Conservation (phyloP, 2,888 invertebrate genomes). For the Bedellia somnulentella region DNA sequence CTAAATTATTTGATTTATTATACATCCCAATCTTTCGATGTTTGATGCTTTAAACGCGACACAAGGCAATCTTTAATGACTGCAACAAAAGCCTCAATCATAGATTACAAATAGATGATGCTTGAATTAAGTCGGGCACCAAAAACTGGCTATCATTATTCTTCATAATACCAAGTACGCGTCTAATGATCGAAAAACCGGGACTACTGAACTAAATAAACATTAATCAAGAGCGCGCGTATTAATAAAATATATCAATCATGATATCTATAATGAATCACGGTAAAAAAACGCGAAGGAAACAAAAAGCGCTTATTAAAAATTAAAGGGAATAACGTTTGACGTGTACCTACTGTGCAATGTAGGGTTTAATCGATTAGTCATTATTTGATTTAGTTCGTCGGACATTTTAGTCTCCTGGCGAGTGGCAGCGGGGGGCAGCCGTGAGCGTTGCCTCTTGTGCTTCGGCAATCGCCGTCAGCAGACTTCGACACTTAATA, state of each 20-base stretch:
- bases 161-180: constrained; percentile 49
- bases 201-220: constrained; percentile 58
- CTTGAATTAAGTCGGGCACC: constrained; percentile 53
- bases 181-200: constrained; percentile 55
- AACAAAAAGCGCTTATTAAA: constrained; percentile 22
- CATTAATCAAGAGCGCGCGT: constrained; percentile 52
- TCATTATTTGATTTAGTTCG: constrained; percentile 62
- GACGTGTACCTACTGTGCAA: constrained; percentile 62
- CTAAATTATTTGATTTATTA: too few species aligned
- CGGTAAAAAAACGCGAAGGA: constrained; percentile 1
- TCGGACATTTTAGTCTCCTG: constrained; percentile 42
- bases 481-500: constrained; percentile 51
- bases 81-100: constrained; percentile 19
- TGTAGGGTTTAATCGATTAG: constrained; percentile 58
- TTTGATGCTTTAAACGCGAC: too few species aligned
- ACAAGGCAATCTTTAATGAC: too few species aligned
- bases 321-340: constrained; percentile 55
- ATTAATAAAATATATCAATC: constrained; percentile 56
- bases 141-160: constrained; percentile 47
- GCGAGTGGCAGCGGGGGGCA: constrained; percentile 43
- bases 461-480: constrained; percentile 34
- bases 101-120: constrained; percentile 42
- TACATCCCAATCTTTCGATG: too few species aligned
- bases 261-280: constrained; percentile 49
- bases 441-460: constrained; percentile 33